Evolutionary conservation across 1,140 invertebrate genomes (phyloP).

Genomic region (Helicoverpa zea): DNA sequence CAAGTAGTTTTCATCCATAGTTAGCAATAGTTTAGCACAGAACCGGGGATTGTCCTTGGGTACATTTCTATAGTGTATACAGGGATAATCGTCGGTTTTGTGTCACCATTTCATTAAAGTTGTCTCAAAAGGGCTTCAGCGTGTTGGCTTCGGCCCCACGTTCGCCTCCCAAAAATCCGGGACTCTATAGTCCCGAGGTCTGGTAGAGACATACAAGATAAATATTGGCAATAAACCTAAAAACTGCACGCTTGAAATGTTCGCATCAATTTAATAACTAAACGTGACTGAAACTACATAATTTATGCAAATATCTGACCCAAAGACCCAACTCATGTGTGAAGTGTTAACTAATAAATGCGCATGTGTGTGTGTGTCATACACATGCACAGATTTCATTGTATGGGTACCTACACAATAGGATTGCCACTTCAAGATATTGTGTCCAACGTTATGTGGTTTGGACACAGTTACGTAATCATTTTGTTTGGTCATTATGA

Average conservation of each 20-base stretch:
- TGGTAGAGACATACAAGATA: too few species aligned
- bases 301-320: slow-evolving; percentile 55
- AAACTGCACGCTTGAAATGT: background rate
- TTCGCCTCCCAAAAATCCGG: too few species aligned
- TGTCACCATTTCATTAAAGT: too few species aligned
- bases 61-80: too few species aligned
- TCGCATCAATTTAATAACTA: slow-evolving; percentile 12
- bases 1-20: too few species aligned
- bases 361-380: background rate
- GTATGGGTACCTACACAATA: slow-evolving; percentile 20
- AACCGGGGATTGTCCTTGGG: too few species aligned
- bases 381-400: background rate
- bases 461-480: slow-evolving; percentile 8
- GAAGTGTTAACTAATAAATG: slow-evolving; percentile 2
- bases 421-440: slow-evolving; percentile 5
- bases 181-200: too few species aligned
- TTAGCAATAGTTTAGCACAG: too few species aligned
- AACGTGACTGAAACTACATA: slow-evolving; percentile 21
- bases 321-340: slow-evolving; percentile 39
- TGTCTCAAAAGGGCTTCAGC: too few species aligned
- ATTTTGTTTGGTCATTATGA: background rate
- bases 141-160: too few species aligned
- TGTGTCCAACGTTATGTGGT: background rate
- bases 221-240: slow-evolving; percentile 20
- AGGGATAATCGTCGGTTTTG: too few species aligned